Percentiles rank a stretch among this genome's conserved stretches.
Conservation (phyloP, 1,140 invertebrate genomes). For the Drosophila miranda region DNA sequence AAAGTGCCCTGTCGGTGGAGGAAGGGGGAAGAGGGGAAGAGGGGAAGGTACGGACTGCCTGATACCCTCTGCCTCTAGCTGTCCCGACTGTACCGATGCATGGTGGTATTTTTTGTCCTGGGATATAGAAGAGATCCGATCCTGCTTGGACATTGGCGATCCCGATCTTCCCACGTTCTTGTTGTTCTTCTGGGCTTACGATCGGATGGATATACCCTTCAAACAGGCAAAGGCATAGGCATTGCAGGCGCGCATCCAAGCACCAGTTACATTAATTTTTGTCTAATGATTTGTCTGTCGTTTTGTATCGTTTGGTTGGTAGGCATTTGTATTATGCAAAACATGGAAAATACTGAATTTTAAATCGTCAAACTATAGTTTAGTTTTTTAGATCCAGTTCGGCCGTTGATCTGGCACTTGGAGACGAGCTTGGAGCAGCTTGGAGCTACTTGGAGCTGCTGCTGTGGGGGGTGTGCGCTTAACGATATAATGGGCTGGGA, state of each 20-base stretch:
- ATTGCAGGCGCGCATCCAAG: slow-evolving; percentile 57
- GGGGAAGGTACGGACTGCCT: neutral
- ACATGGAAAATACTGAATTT: slow-evolving; percentile 81
- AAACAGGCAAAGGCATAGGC: slow-evolving; percentile 13
- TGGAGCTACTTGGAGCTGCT: slow-evolving; percentile 17
- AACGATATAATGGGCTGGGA: slow-evolving; percentile 12
- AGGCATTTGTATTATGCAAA: slow-evolving; percentile 81
- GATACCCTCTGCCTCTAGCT: neutral
- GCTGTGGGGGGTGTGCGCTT: slow-evolving; percentile 32
- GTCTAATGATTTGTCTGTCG: slow-evolving; percentile 43
- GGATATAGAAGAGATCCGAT: no score
- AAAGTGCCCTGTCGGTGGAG: slow-evolving; percentile 11
- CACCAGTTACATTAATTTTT: slow-evolving; percentile 76
- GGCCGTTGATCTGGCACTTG: slow-evolving; percentile 60
- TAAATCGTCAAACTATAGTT: slow-evolving; percentile 63
- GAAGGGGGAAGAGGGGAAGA: no score
- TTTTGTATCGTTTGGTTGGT: slow-evolving; percentile 37
- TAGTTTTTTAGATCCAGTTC: slow-evolving; percentile 51
- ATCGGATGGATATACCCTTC: slow-evolving; percentile 2
- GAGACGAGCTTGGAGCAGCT: no score
- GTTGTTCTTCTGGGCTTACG: no score
- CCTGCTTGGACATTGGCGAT: no score
- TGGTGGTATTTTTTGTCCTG: no score
- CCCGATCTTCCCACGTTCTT: no score
- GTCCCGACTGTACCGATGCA: no score